These are phyloP conservation scores for Illadopsis cleaveri DNA, from an alignment of 2,113 vertebrate species.

Conservation along the genomic window DNA sequence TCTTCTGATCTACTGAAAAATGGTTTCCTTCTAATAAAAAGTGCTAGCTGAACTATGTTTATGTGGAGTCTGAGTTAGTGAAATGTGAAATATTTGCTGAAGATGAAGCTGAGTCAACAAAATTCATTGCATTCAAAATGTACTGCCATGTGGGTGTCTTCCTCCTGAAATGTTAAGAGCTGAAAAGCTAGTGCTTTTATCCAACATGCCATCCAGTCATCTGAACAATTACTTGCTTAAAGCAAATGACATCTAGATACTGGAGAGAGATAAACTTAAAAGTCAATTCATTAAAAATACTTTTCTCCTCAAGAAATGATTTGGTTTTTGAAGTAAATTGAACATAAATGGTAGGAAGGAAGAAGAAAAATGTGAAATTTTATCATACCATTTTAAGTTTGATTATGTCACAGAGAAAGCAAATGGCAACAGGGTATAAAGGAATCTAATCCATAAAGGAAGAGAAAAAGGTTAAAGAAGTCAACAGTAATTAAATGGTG, in stretches of 20 bases:
- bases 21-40: background rate
- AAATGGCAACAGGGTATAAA: constrained; percentile 64
- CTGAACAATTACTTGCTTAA: constrained; percentile 41
- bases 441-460: constrained; percentile 72
- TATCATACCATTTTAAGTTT: constrained; percentile 68
- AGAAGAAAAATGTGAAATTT: constrained; percentile 58
- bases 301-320: constrained; percentile 57
- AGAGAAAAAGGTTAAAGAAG: constrained; percentile 76
- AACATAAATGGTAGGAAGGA: constrained; percentile 45
- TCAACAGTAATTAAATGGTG: constrained; percentile 77
- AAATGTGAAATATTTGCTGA: background rate
- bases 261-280: constrained; percentile 46
- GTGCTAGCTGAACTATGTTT: background rate
- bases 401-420: constrained; percentile 67
- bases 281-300: constrained; percentile 44
- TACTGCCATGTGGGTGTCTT: background rate
- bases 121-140: background rate
- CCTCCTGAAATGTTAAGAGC: background rate
- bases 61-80: background rate
- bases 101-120: constrained; percentile 24
- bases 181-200: constrained; percentile 14
- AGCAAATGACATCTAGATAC: constrained; percentile 28
- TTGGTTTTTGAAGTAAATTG: constrained; percentile 51
- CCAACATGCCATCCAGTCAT: background rate
- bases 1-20: background rate